phyloP scores from a whole-genome alignment of 2,113 vertebrate genomes.

The Bufo bufo region DNA sequence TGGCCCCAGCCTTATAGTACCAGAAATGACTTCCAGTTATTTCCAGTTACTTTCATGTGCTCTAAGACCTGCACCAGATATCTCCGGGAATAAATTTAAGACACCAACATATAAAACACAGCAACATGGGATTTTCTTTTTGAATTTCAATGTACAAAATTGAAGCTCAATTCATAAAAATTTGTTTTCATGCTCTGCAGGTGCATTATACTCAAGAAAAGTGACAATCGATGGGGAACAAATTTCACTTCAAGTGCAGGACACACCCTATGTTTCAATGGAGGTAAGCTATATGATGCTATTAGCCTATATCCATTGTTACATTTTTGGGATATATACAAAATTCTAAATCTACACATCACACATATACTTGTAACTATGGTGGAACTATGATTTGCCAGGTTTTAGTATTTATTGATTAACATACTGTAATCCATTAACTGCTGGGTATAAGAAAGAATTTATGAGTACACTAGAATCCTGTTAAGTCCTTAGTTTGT shows the following conservation, averaged over 20 bases:
- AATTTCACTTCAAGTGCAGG: constrained; percentile 90
- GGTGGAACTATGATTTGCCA: neutral
- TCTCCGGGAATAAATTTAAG: neutral
- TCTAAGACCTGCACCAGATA: neutral
- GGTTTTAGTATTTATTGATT: constrained; percentile 18
- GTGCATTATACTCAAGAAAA: constrained; percentile 88
- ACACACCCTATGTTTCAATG: constrained; percentile 86
- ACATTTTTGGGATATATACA: no score
- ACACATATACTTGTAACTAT: neutral
- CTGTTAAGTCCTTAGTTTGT: neutral
- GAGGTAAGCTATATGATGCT: constrained; percentile 74
- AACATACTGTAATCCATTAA: neutral
- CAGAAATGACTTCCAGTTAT: no score
- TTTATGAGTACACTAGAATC: neutral
- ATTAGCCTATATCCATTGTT: neutral
- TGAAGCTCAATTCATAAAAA: neutral
- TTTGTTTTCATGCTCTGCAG: constrained; percentile 64
- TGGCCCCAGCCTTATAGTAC: no score
- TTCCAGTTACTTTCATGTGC: no score
- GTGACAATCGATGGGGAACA: constrained; percentile 88
- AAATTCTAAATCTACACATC: no score
- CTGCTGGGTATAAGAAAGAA: neutral
- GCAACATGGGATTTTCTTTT: no score
- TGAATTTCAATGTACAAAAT: no score
- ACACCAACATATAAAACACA: neutral